Conservation (phyloP, 2,888 invertebrate genomes). For the Lasiommata megera region DNA sequence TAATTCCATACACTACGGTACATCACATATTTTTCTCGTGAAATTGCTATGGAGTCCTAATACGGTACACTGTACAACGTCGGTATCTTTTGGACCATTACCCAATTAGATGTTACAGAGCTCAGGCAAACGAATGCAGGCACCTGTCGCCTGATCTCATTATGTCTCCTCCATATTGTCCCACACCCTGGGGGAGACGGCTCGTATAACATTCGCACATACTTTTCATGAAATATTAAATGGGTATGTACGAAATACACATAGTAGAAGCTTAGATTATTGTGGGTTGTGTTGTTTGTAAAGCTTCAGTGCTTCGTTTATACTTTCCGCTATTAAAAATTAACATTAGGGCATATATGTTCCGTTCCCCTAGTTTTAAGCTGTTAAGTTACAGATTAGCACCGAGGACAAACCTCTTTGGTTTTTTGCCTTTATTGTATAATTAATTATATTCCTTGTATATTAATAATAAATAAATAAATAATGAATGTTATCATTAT, state of each 20-base stretch:
- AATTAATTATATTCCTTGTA: too few relatives aligned
- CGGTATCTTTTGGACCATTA: slow-evolving; percentile 35
- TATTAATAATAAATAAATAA: too few relatives aligned
- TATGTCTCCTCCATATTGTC: slow-evolving; percentile 40
- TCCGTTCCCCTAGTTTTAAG: too few relatives aligned
- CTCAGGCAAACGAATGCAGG: slow-evolving; percentile 53
- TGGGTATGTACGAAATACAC: background rate
- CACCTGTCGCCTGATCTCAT: slow-evolving; percentile 59
- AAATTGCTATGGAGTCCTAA: slow-evolving; percentile 9
- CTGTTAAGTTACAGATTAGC: too few relatives aligned
- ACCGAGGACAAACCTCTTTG: too few relatives aligned
- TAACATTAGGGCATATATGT: too few relatives aligned
- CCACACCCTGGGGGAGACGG: slow-evolving; percentile 22
- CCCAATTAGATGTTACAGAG: slow-evolving; percentile 62
- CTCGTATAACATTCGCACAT: slow-evolving; percentile 25
- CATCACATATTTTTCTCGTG: slow-evolving; percentile 8
- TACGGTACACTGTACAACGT: slow-evolving; percentile 9
- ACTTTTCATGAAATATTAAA: slow-evolving; percentile 5
- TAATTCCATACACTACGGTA: background rate
- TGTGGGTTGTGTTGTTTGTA: background rate
- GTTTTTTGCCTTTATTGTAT: too few relatives aligned
- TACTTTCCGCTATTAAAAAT: too few relatives aligned
- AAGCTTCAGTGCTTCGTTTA: too few relatives aligned
- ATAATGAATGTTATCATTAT: too few relatives aligned
- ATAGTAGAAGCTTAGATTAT: too few relatives aligned